These are phyloP conservation scores for Aradophagus sp. DNA, from an alignment of 1,140 invertebrate species.

Conservation along the genomic window DNA sequence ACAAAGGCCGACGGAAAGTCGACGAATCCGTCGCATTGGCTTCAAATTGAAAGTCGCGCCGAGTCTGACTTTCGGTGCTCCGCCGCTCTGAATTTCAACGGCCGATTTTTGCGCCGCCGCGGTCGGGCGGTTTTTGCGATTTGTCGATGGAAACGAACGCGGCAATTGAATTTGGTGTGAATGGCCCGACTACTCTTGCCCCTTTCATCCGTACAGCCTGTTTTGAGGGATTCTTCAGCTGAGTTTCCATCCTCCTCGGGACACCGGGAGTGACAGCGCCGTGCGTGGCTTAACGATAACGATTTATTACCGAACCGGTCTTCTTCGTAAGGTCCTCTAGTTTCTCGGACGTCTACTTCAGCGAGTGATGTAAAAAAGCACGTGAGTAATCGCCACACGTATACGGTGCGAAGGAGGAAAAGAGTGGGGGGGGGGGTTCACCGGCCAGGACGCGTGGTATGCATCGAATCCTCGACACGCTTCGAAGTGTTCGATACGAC, in stretches of 20 bases:
- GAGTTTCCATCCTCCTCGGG: conserved; percentile 37
- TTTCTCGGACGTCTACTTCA: conserved; percentile 48
- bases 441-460: conserved; percentile 41
- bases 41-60: no score
- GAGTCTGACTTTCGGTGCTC: no score
- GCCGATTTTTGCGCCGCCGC: no score
- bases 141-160: conserved; percentile 56
- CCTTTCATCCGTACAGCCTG: no score
- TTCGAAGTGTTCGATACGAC: conserved; percentile 52
- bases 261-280: conserved; percentile 51
- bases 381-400: conserved; percentile 45
- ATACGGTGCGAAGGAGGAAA: conserved; percentile 8
- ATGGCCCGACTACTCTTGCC: conserved; percentile 47
- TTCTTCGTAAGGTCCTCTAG: conserved; percentile 48
- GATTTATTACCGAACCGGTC: conserved; percentile 61
- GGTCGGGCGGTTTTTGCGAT: conserved; percentile 2
- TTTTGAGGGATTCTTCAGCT: conserved; percentile 21
- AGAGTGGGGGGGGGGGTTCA: conserved; percentile 12
- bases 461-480: conserved; percentile 52
- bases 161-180: conserved; percentile 65
- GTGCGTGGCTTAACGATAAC: conserved; percentile 55
- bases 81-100: no score
- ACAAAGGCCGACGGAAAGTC: no score
- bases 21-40: no score
- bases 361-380: conserved; percentile 46